phyloP scores from a whole-genome alignment of 2,113 vertebrate genomes.

The Esox niger region DNA sequence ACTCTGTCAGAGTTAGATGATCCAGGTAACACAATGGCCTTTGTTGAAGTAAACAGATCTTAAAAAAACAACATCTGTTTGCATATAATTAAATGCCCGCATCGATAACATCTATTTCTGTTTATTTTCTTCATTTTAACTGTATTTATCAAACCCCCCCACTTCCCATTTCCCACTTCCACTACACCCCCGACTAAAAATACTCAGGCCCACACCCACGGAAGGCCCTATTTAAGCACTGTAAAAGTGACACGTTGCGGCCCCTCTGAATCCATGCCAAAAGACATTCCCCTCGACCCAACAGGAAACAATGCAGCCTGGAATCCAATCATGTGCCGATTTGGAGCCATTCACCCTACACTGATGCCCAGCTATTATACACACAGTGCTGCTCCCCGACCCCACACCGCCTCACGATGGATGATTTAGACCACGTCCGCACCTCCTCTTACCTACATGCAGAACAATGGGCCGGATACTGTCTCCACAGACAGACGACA shows the following conservation, averaged over 20 bases:
- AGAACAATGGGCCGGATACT: constrained; percentile 71
- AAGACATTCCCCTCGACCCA: constrained; percentile 35
- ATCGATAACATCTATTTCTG: constrained; percentile 19
- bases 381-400: constrained; percentile 54
- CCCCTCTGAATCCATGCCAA: constrained; percentile 34
- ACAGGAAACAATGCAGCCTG: constrained; percentile 38
- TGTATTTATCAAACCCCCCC: constrained; percentile 28
- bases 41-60: background rate
- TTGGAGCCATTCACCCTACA: constrained; percentile 15
- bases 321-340: constrained; percentile 41
- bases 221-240: constrained; percentile 43
- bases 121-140: constrained; percentile 44
- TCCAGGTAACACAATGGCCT: constrained; percentile 12
- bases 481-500: constrained; percentile 21
- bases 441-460: constrained; percentile 55
- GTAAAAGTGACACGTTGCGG: constrained; percentile 22
- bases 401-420: constrained; percentile 38
- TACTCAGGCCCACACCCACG: constrained; percentile 42
- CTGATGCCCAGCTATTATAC: constrained; percentile 12
- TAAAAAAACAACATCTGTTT: constrained; percentile 30
- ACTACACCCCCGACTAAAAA: constrained; percentile 47
- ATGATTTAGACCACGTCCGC: constrained; percentile 32
- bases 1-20: background rate
- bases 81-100: constrained; percentile 31
- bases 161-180: constrained; percentile 35